Conservation (phyloP, 1,140 invertebrate species). For the Manduca sexta region DNA sequence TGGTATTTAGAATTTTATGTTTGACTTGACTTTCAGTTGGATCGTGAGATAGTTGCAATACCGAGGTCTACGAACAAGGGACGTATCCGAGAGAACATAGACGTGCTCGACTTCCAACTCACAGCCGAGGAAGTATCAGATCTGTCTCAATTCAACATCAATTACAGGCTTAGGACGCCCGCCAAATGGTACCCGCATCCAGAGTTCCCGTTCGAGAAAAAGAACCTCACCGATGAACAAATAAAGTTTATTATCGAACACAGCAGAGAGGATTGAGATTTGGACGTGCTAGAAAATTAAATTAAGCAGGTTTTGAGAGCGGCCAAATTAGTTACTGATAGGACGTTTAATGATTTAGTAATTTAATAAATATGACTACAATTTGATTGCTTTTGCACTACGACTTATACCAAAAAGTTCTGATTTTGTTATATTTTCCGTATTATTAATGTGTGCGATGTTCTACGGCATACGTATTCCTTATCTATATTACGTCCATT, state of each 20-base stretch:
- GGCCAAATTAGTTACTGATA: too few relatives aligned
- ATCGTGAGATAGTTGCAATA: slow-evolving; percentile 43
- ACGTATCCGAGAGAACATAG: slow-evolving; percentile 47
- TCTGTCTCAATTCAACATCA: slow-evolving; percentile 47
- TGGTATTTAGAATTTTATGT: too few relatives aligned
- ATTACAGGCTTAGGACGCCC: slow-evolving; percentile 49
- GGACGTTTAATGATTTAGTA: too few relatives aligned
- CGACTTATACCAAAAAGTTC: too few relatives aligned
- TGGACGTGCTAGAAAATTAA: neutral
- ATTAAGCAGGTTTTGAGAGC: neutral
- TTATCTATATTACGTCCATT: too few relatives aligned
- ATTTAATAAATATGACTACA: too few relatives aligned
- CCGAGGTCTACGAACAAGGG: slow-evolving; percentile 51
- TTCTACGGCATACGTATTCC: too few relatives aligned
- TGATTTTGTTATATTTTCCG: too few relatives aligned
- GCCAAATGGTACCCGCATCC: slow-evolving; percentile 57
- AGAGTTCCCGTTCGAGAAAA: slow-evolving; percentile 55
- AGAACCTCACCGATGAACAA: slow-evolving; percentile 38
- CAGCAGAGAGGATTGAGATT: slow-evolving; percentile 43
- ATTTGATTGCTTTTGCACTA: too few relatives aligned
- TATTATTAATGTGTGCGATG: too few relatives aligned
- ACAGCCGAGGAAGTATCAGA: slow-evolving; percentile 39
- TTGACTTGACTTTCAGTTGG: slow-evolving; percentile 34
- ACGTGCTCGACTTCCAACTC: slow-evolving; percentile 49
- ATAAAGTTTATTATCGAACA: slow-evolving; percentile 45